phyloP scores from a whole-genome alignment of 1,140 invertebrate genomes.

The Mactra quadrangularis region DNA sequence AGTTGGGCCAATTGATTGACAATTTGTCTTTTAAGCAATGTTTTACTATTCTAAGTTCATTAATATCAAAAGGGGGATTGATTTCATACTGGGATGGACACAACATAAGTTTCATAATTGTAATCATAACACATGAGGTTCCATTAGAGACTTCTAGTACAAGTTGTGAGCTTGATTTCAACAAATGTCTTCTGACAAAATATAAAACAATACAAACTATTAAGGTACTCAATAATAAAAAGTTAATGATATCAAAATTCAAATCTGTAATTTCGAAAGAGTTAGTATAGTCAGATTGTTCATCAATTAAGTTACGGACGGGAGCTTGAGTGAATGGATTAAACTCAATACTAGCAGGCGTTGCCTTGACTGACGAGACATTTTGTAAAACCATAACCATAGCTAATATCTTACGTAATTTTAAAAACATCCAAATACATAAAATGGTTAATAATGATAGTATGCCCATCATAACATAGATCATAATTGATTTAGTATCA shows the following conservation, averaged over 20 bases:
- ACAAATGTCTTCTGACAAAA: too few species aligned
- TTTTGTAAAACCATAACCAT: not conserved
- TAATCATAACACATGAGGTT: too few species aligned
- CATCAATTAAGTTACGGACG: conserved; percentile 31
- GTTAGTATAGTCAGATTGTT: not conserved
- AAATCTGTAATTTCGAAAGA: not conserved
- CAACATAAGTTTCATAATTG: too few species aligned
- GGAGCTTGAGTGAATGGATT: too few species aligned
- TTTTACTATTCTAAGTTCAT: too few species aligned
- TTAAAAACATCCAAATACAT: not conserved
- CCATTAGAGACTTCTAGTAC: too few species aligned
- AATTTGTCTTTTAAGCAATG: too few species aligned
- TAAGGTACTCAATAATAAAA: conserved; percentile 6
- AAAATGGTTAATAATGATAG: not conserved
- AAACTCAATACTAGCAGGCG: not conserved
- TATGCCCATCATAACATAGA: not conserved
- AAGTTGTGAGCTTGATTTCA: too few species aligned
- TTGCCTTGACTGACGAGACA: not conserved
- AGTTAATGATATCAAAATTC: conserved; percentile 21
- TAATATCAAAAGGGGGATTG: too few species aligned
- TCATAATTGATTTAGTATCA: not conserved
- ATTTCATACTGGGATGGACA: too few species aligned
- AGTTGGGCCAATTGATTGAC: too few species aligned
- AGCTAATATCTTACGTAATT: not conserved
- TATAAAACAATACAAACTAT: not conserved